Conservation (phyloP, 2,797 vertebrate genomes). For the Tarsius wallacei region DNA sequence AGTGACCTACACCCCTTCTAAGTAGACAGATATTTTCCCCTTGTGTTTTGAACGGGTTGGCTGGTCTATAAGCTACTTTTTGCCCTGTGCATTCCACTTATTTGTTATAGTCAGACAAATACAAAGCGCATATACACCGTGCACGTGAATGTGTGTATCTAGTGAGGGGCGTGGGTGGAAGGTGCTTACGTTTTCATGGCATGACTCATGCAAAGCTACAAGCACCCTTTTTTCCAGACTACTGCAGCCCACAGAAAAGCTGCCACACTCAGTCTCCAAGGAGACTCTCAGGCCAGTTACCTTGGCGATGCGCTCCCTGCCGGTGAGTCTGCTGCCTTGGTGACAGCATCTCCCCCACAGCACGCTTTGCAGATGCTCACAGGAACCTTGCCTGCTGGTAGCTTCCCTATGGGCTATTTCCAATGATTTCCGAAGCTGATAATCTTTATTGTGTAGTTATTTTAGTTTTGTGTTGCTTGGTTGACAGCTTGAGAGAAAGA, state of each 20-base stretch:
- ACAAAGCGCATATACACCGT: fast-evolving
- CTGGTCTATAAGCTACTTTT: neutral
- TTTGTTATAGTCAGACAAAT: neutral
- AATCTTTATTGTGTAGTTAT: neutral
- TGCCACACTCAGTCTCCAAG: slow-evolving; percentile 52
- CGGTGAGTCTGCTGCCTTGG: too few relatives aligned
- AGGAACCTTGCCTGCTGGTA: neutral
- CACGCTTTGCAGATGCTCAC: neutral
- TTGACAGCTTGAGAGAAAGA: slow-evolving; percentile 20
- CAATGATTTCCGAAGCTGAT: neutral
- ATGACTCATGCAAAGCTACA: neutral
- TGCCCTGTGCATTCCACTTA: neutral
- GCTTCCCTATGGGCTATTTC: neutral
- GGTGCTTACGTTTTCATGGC: neutral
- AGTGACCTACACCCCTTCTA: neutral
- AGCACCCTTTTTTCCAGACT: neutral
- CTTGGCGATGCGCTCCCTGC: neutral
- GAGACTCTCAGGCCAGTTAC: slow-evolving; percentile 61
- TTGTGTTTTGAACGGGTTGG: neutral
- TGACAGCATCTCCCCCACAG: neutral
- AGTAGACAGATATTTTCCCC: neutral
- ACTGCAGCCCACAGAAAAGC: slow-evolving; percentile 59
- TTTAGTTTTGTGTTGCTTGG: slow-evolving; percentile 33
- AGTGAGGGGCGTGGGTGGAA: neutral
- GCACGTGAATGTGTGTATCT: fast-evolving